Conservation (phyloP, 1,140 invertebrate genomes). For the Physella acuta region DNA sequence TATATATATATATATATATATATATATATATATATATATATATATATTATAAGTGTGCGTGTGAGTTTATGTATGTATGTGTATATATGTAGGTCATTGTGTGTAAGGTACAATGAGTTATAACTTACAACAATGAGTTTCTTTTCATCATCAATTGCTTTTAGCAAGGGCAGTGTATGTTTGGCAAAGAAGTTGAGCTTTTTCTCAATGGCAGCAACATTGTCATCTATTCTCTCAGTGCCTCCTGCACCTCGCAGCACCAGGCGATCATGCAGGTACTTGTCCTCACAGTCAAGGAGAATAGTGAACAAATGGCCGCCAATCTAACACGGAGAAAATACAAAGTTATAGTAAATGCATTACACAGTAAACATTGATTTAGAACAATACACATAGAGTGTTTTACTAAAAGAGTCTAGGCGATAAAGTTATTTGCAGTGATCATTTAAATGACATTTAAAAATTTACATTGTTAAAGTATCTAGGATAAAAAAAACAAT, state of each 20-base stretch:
- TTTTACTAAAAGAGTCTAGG: no score
- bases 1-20: no score
- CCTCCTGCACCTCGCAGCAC: constrained; percentile 36
- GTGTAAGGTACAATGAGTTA: background rate
- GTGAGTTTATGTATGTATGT: no score
- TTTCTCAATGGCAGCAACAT: constrained; percentile 44
- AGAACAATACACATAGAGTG: no score
- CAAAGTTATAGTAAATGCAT: no score
- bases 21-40: background rate
- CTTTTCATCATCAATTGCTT: constrained; percentile 47
- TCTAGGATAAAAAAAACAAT: no score
- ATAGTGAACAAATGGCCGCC: constrained; percentile 46
- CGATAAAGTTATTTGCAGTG: no score
- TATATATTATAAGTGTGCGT: no score
- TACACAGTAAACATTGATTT: no score
- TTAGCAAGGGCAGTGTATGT: constrained; percentile 48
- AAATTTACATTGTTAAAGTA: no score
- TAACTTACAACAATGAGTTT: constrained; percentile 52
- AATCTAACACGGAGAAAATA: no score
- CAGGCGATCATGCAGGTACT: constrained; percentile 45
- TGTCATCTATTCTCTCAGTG: constrained; percentile 46
- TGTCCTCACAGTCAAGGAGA: constrained; percentile 53
- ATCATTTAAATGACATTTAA: no score
- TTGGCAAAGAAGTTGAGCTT: constrained; percentile 48
- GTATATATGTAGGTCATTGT: background rate